Conservation (phyloP, 2,113 vertebrate species). For the Cheilinus undulatus region DNA sequence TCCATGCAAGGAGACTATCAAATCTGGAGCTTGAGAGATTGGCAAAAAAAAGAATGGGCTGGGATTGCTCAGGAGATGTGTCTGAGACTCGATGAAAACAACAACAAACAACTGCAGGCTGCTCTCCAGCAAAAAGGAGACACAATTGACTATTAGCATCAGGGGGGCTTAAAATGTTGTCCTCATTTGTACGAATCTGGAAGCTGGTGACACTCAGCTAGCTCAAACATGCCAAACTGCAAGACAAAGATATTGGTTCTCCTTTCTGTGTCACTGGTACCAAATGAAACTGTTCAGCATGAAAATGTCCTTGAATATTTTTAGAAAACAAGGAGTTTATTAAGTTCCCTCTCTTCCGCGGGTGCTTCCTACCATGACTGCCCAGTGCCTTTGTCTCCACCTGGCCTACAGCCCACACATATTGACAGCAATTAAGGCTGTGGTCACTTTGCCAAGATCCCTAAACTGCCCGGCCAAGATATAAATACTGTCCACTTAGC, state of each 20-base stretch:
- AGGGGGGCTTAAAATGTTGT: no score
- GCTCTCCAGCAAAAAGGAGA: no score
- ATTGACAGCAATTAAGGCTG: conserved; percentile 2
- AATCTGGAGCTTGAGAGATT: no score
- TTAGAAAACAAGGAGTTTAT: background rate
- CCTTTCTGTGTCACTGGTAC: background rate
- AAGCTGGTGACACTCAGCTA: background rate
- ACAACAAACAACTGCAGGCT: no score
- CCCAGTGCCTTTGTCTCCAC: background rate
- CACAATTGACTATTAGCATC: no score
- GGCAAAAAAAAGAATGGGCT: no score
- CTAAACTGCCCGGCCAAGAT: background rate
- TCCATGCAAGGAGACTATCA: no score
- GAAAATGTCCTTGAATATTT: no score
- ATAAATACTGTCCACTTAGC: background rate
- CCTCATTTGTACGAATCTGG: no score
- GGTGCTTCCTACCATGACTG: background rate
- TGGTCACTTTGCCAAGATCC: background rate
- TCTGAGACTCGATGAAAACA: no score
- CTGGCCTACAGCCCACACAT: conserved; percentile 6
- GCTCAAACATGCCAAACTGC: background rate
- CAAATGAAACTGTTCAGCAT: background rate
- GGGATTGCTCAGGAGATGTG: no score
- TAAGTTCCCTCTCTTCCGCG: background rate
- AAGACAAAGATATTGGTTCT: no score